Evolutionary conservation across 2,888 invertebrate species (phyloP), one percentile per base, ranked within the genome.

Genomic region (Mesodorylaimus sp.): DNA sequence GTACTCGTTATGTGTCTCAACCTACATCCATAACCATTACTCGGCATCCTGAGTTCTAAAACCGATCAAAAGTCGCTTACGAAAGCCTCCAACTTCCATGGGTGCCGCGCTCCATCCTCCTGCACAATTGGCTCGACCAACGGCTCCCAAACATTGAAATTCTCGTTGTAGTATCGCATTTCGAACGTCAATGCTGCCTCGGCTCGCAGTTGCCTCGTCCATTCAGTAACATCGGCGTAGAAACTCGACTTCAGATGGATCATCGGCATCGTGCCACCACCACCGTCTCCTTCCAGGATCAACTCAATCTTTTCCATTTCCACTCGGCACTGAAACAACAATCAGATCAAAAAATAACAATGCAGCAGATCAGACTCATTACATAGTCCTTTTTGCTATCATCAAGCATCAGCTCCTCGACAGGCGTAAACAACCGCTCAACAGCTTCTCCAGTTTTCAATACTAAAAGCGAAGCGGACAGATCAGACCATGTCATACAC

Each of bases 81-180:
- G 26, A 19, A 21, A 19, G 47, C 21, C 13, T 10, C 32, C 5
- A 52, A 26, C 29, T 53, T 52, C 60, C 60, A 61, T 2, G 58
- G 53, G 36, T 57, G 57, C 47, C 53, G 59, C 13, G 45, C 48
- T n/a, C 53, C 57, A 10, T 53, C 52, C 21, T 52, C 53, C 29
- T 60, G 57, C 26, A 63, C 52, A 1, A 88, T 80, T 0, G 88
- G 85, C 66, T 95, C 93, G 26, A 95, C 76, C 1, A 97, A 73
- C 0, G 93, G 93, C 69, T 97, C 97, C 97, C 97, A 97, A 37
- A 87, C 75, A 7, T 87, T 87, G 55, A 87, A 74, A 3, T 76
- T 73, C 62, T 85, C 85, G 70, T 97, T 97, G 70, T 85, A 97
- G 70, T 91, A 95, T 2, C 84, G 83, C 72, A 91, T 80, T 67